Conservation (phyloP, 2,888 invertebrate species). For the Eilema sororculum region DNA sequence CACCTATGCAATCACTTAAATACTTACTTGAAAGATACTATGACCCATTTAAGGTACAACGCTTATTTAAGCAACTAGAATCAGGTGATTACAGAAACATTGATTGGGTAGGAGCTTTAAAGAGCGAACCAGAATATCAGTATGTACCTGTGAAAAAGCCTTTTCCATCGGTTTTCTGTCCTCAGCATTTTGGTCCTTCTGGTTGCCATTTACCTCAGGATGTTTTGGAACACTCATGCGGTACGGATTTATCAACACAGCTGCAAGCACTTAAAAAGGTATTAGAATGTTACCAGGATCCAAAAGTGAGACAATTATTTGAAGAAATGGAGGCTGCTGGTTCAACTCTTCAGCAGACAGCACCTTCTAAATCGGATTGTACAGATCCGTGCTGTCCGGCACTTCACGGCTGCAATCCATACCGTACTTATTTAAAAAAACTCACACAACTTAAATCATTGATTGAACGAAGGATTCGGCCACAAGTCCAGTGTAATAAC, state of each 20-base stretch:
- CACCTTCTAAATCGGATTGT: not conserved
- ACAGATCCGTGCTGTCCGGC: not conserved
- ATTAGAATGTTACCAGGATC: not conserved
- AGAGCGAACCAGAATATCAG: too few relatives aligned
- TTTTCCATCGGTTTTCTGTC: not conserved
- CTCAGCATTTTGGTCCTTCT: not conserved
- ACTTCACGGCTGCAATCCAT: not conserved
- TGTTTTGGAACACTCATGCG: not conserved
- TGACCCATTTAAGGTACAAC: not conserved
- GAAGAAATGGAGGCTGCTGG: too few relatives aligned
- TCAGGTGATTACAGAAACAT: not conserved
- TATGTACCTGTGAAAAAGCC: too few relatives aligned
- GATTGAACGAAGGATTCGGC: not conserved
- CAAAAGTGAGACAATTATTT: conserved; percentile 1
- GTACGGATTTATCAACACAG: not conserved
- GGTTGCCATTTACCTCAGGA: not conserved
- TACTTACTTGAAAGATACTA: not conserved
- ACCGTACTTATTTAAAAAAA: not conserved
- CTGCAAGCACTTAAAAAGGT: not conserved
- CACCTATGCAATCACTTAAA: not conserved
- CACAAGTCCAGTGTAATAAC: not conserved
- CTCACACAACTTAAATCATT: not conserved
- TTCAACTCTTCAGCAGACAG: not conserved
- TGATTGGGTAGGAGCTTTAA: not conserved
- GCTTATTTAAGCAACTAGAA: not conserved